A percentile compares a stretch with the other conserved stretches of the same genome.
Conservation (phyloP, 2,797 vertebrate species). For the Chelon auratus region DNA sequence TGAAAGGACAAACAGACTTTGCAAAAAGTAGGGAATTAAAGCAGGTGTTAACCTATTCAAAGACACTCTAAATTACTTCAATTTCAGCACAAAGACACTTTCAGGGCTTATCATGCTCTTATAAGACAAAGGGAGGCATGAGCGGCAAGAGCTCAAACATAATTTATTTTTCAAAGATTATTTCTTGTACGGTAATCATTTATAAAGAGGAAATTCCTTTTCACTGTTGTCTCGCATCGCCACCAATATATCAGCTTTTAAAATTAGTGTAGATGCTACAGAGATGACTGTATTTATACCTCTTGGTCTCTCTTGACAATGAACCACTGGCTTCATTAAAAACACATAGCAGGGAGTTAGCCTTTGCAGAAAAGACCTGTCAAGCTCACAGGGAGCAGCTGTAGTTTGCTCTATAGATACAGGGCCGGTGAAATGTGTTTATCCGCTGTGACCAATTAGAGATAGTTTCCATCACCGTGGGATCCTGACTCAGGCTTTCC, state of each 20-base stretch:
- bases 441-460: constrained; percentile 75
- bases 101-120: not conserved
- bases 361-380: constrained; percentile 62
- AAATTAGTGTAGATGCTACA: constrained; percentile 8
- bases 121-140: not conserved
- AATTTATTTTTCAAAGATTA: too few species aligned
- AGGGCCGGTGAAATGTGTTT: constrained; percentile 23
- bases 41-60: constrained; percentile 1
- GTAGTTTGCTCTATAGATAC: constrained; percentile 43
- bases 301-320: constrained; percentile 9
- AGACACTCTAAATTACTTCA: not conserved
- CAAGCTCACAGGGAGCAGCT: constrained; percentile 58
- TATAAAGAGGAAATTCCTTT: too few species aligned
- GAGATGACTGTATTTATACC: not conserved
- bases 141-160: too few species aligned
- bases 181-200: too few species aligned
- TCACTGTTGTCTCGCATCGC: too few species aligned
- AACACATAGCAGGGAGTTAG: constrained; percentile 29
- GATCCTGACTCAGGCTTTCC: constrained; percentile 64
- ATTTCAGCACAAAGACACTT: not conserved
- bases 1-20: not conserved
- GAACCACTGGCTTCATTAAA: constrained; percentile 35
- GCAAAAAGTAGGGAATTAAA: not conserved
- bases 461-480: constrained; percentile 57
- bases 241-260: not conserved